Evolutionary conservation across 2,113 vertebrate species (phyloP), one percentile per base, ranked within the genome.

Genomic region (Tyto alba): DNA sequence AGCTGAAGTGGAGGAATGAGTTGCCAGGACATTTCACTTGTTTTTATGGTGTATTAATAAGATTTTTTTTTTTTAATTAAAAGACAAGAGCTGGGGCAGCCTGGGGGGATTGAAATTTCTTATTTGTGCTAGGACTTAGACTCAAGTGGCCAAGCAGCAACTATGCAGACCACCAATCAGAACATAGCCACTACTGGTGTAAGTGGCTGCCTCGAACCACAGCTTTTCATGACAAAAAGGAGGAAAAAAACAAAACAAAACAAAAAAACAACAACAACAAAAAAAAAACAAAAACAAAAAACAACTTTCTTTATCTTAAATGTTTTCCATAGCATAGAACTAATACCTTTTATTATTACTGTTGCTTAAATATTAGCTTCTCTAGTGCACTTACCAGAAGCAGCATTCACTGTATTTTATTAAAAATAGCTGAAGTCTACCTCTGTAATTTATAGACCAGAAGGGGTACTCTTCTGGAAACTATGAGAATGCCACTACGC

Each of bases 331-430:
- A 55, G 34, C 29, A 68, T 45, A 90, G 69, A 88, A 76, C 30
- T 34, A 74, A 57, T 59, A 60, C 53, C 21, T 92, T 90, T 94
- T 94, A 92, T 94, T 88, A 85, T 52, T 89, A 10, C 62, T 68
- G 60, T 45, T 92, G 87, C 83, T 93, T 92, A 96, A 97, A 96
- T 90, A 93, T 89, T 97, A 89, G 79, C 85, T 95, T 95, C 91
- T 79, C 59, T 69, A 66, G 59, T 57, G 29, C 18, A 23, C 76
- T 95, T 97, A 87, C 87, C 79, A 92, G 91, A 60, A 93, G 67
- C 34, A 40, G 29, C 27, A 22, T 86, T 81, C 25, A 4, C 40
- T 3, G 10, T 55, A 40, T 68, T 92, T 75, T 89, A 79, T 86
- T 80, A 90, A 90, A 88, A 93, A 60, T 53, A 68, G n/a, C 64